Percentiles rank a stretch among this genome's conserved stretches.
Evolutionary conservation across 2,113 vertebrate species (phyloP).

Genomic region (Rallus limicola): DNA sequence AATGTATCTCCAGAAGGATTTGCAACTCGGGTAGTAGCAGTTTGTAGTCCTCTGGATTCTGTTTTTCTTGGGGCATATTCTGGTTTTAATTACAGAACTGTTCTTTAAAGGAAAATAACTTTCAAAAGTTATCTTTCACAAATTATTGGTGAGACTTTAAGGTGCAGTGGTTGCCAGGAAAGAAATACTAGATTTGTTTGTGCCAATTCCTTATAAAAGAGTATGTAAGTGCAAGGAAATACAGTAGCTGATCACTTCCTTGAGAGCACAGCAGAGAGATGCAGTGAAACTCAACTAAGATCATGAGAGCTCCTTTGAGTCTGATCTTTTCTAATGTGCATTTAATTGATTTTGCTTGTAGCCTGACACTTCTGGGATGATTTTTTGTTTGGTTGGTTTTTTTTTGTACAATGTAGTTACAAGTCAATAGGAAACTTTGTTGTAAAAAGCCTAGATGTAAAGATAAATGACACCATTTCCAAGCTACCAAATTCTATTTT

Average conservation of each 20-base stretch:
- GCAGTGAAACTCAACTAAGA: not conserved
- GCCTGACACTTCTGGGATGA: not conserved
- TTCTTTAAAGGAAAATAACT: not conserved
- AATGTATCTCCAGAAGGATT: not conserved
- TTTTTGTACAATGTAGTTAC: not conserved
- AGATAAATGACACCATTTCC: not conserved
- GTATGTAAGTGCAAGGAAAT: not conserved
- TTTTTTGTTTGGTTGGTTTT: fast-evolving
- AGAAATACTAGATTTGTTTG: not conserved
- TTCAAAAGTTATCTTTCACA: not conserved
- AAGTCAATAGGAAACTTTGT: not conserved
- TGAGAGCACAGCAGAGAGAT: not conserved
- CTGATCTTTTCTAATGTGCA: not conserved
- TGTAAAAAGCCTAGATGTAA: not conserved
- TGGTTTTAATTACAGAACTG: not conserved
- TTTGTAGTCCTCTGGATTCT: not conserved
- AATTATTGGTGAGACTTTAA: not conserved
- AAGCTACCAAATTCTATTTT: not conserved
- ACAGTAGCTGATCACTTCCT: not conserved
- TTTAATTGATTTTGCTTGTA: not conserved
- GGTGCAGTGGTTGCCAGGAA: not conserved
- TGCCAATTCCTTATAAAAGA: not conserved
- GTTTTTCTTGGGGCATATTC: not conserved
- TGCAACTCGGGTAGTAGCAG: not conserved
- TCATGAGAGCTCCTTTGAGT: not conserved